Base-by-base conservation (phyloP, 2,888 invertebrate species). In the Scaptomyza cyrtandrae region DNA sequence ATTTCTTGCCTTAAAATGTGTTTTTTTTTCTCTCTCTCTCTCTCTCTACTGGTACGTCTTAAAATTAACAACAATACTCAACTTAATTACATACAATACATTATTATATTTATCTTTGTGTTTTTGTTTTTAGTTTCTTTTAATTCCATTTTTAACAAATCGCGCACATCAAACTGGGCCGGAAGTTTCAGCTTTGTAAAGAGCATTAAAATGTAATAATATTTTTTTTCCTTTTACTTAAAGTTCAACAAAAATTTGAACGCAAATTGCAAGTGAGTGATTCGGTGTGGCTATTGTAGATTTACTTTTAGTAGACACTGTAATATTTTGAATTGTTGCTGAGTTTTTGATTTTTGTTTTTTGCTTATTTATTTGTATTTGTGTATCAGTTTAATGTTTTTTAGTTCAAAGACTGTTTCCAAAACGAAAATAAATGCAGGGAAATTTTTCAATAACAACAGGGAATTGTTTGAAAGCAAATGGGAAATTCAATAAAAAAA, bases 41-140 rank as follows among this genome's bases (percentile, higher is more conserved):
- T 31, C 13, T 41, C 14, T 71, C 37, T 37, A 14, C 50, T 76
- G 75, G 58, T 76, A 64, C 71, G 69, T 85, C 86, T 86, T 86
- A 80, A 88, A 86, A 83, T 84, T 55, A 87, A 86, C 85, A 89
- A 89, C 89, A 89, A 86, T 86, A 79, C 62, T 77, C 71, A 88
- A 86, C 83, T 86, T 79, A 86, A 61, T 89, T 75, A 75, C 73
- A 77, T 66, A 67, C 63, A 65, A 64, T 72, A 61, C 48, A 74
- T 61, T 75, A 76, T 70, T 75, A 63, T 65, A 39, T 54, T 60
- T 71, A 62, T 53, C 41, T 62, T 71, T 66, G 56, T 72, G 50
- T 46, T 55, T 71, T 62, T 70, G 60, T 63, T 60, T 29, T 58
- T 52, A 39, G 33, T 66, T 31, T 60, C 57, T 37, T 39, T 61